Percentiles rank a stretch among this genome's conserved stretches.
Conservation (phyloP, 2,113 vertebrate species). For the Myanophis thanlyinensis region DNA sequence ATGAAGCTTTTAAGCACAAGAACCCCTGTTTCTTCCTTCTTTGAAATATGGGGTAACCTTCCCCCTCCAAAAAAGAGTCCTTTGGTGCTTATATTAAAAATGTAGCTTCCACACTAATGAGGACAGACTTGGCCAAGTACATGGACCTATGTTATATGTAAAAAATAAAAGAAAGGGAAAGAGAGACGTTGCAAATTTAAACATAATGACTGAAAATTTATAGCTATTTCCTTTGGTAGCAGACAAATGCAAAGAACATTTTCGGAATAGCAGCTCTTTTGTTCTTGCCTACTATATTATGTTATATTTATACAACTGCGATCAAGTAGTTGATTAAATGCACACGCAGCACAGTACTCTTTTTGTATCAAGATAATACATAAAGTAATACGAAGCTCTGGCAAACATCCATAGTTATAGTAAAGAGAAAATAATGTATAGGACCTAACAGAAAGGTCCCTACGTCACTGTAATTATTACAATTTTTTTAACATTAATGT, state of each 20-base stretch:
- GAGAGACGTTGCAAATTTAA: constrained; percentile 43
- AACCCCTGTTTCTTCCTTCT: constrained; percentile 2
- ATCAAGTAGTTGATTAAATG: constrained; percentile 60
- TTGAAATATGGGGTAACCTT: constrained; percentile 21
- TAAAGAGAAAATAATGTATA: constrained; percentile 28
- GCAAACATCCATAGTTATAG: constrained; percentile 51
- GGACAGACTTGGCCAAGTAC: constrained; percentile 32
- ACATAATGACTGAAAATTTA: constrained; percentile 64
- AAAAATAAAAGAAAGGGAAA: not conserved
- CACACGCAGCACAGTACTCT: constrained; percentile 55
- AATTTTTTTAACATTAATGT: not conserved
- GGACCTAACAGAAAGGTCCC: not conserved
- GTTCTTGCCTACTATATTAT: constrained; percentile 36
- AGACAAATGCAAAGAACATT: constrained; percentile 57
- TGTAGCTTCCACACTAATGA: constrained; percentile 31
- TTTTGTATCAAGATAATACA: constrained; percentile 49
- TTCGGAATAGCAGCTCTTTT: constrained; percentile 59
- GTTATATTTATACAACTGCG: constrained; percentile 58
- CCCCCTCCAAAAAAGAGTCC: constrained; percentile 25
- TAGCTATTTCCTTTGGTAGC: constrained; percentile 51
- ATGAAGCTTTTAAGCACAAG: constrained; percentile 5
- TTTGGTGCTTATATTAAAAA: constrained; percentile 30
- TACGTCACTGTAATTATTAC: not conserved
- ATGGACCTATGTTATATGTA: not conserved
- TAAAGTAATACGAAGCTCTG: constrained; percentile 40